Evolutionary conservation across 2,888 invertebrate genomes (phyloP).

Genomic region (Rhorus exstirpatorius): DNA sequence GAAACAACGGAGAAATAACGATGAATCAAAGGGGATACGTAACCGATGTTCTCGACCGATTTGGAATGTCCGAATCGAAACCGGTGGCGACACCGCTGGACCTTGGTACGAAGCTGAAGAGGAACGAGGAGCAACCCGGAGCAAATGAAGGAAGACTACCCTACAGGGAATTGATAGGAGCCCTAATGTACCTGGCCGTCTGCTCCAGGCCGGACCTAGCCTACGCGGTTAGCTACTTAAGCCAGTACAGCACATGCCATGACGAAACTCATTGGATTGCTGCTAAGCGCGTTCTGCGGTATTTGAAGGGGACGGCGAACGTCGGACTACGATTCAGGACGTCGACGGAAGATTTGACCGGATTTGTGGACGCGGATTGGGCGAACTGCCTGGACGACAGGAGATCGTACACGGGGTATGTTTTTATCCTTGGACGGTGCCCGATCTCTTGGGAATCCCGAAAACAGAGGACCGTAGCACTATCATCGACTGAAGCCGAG

Average conservation of each 20-base stretch:
- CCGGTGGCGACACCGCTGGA: conserved; percentile 72
- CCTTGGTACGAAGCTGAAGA: conserved; percentile 33
- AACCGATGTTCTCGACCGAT: conserved; percentile 71
- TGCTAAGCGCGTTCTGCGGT: conserved; percentile 56
- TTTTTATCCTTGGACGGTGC: conserved; percentile 43
- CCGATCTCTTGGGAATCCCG: conserved; percentile 59
- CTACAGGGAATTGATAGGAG: conserved; percentile 60
- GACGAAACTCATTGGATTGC: conserved; percentile 53
- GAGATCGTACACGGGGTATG: conserved; percentile 65
- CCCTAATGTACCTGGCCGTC: conserved; percentile 64
- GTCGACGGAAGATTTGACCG: background rate
- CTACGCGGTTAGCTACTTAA: conserved; percentile 60
- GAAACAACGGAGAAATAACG: background rate
- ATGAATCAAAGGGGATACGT: conserved; percentile 73
- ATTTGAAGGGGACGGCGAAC: conserved; percentile 43
- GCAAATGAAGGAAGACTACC: conserved; percentile 25
- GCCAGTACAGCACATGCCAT: conserved; percentile 51
- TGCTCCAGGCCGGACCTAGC: conserved; percentile 67
- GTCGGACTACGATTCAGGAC: conserved; percentile 19
- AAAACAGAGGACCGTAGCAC: conserved; percentile 56
- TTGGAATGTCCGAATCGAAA: conserved; percentile 74
- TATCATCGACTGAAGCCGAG: conserved; percentile 31
- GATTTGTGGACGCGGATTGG: conserved; percentile 63
- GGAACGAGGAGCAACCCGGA: background rate
- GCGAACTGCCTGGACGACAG: conserved; percentile 48